Evolutionary conservation across 2,113 vertebrate species (phyloP).

Genomic region (Saccopteryx leptura): DNA sequence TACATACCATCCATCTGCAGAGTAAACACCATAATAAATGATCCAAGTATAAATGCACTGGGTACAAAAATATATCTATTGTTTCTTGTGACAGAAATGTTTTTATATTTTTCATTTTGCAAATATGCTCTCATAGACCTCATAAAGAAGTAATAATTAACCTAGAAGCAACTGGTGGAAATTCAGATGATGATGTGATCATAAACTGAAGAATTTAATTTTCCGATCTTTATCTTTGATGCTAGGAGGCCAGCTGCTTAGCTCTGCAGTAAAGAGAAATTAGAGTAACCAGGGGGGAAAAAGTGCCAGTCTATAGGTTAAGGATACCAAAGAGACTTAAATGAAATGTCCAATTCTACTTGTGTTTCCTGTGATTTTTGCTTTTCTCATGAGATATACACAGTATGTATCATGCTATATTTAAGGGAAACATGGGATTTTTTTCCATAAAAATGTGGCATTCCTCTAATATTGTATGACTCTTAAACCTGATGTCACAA

Average conservation of each 20-base stretch:
- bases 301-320: not conserved
- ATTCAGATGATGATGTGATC: not conserved
- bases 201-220: not conserved
- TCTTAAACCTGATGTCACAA: not conserved
- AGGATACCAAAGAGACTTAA: not conserved
- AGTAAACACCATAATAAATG: not conserved
- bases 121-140: not conserved
- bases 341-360: slow-evolving; percentile 46
- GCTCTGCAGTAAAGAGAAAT: slow-evolving; percentile 1
- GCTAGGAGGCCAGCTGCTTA: not conserved
- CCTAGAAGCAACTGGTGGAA: not conserved
- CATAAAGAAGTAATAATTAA: slow-evolving; percentile 30
- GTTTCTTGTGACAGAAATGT: not conserved
- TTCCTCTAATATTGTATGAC: not conserved
- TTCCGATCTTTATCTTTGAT: slow-evolving; percentile 24
- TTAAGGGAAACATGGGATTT: not conserved
- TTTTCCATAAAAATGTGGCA: not conserved
- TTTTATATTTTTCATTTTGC: not conserved
- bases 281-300: not conserved
- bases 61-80: not conserved
- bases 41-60: not conserved
- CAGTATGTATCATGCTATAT: not conserved
- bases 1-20: not conserved
- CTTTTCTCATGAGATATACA: not conserved
- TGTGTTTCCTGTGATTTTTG: not conserved